Evolutionary conservation across 2,797 vertebrate species (phyloP).

Genomic region (Neopelma chrysocephalum): DNA sequence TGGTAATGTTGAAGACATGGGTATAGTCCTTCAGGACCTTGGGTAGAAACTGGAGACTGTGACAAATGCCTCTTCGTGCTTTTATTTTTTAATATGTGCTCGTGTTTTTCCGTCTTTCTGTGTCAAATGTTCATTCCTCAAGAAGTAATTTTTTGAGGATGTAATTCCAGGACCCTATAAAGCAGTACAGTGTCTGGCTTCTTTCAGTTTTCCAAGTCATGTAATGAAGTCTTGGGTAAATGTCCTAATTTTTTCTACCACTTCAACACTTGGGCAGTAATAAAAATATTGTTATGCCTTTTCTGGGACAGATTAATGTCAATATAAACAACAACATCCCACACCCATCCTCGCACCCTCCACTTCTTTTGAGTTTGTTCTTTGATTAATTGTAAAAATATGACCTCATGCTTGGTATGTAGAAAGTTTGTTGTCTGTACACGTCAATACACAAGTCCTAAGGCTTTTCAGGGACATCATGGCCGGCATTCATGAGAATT

Average conservation of each 20-base stretch:
- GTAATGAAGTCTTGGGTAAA: background rate
- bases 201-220: background rate
- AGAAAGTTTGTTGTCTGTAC: background rate
- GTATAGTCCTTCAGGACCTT: background rate
- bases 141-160: background rate
- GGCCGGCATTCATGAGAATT: background rate
- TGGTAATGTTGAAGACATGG: background rate
- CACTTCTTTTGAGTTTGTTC: background rate
- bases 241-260: background rate
- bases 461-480: background rate
- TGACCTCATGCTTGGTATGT: background rate
- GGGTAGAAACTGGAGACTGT: background rate
- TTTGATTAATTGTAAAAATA: background rate
- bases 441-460: background rate
- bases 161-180: background rate
- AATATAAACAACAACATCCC: background rate
- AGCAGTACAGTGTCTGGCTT: background rate
- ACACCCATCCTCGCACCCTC: accelerated
- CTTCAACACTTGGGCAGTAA: background rate
- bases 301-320: background rate
- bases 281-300: background rate
- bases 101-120: background rate
- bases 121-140: background rate
- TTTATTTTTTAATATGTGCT: background rate
- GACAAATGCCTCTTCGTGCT: background rate